These are phyloP conservation scores for Gortyna flavago DNA, from an alignment of 2,888 invertebrate species.

Conservation along the genomic window DNA sequence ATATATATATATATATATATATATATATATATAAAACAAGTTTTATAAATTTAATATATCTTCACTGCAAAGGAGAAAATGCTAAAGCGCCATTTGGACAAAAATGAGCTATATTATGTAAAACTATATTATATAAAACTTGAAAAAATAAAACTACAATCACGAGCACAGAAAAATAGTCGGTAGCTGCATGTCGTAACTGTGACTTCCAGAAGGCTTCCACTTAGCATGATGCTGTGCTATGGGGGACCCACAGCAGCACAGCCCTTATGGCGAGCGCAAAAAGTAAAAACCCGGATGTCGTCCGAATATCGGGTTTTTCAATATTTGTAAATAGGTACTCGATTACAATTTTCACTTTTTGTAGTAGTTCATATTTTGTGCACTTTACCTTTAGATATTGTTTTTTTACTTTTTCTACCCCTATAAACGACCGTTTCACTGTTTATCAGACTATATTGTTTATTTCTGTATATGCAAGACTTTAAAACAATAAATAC, in stretches of 20 bases:
- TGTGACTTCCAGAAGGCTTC: not conserved
- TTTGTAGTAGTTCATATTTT: not conserved
- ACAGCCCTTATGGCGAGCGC: not conserved
- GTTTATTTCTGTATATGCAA: not conserved
- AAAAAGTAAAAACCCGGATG: no score
- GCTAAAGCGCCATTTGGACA: no score
- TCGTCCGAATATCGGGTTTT: not conserved
- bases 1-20: no score
- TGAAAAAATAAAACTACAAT: not conserved
- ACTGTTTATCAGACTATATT: not conserved
- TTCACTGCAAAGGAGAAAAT: no score
- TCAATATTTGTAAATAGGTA: not conserved
- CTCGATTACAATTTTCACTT: not conserved
- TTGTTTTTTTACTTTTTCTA: not conserved
- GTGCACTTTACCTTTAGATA: not conserved
- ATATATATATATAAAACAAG: no score
- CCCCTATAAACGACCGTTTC: not conserved
- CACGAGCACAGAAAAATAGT: not conserved
- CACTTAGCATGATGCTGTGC: not conserved
- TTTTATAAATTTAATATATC: no score
- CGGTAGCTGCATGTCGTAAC: not conserved
- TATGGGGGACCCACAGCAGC: not conserved
- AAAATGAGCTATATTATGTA: no score
- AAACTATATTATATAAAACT: no score
- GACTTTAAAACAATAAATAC: not conserved